Evolutionary conservation across 2,113 vertebrate genomes (phyloP), one percentile per base, ranked within the genome.

Genomic region (Megatriorchis doriae): DNA sequence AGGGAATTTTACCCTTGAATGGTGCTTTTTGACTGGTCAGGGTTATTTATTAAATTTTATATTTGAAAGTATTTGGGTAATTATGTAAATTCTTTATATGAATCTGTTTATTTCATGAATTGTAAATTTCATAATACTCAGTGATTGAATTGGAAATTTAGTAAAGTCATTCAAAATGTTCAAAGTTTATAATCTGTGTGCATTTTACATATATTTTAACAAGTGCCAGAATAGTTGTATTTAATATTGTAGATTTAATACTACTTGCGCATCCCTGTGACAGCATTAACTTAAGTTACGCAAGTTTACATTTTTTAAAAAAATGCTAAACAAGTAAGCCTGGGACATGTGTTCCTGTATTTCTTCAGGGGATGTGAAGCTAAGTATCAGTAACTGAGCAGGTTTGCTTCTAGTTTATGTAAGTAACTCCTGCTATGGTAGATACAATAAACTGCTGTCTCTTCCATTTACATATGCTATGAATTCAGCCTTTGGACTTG

Each of bases 1-100:
- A 97, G 98, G 98, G 98, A 98, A 92, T 98, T 96, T 96, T 98
- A 97, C 98, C 98, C 98, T 98, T 98, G 98, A 98, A 99, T 99
- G 99, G 99, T 99, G 99, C 99, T 99, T 99, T 99, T 98, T 98
- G 98, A 98, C 98, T 98, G 98, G 98, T 99, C 98, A 98, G 98
- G 98, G 98, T 99, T 99, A 98, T 98, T 99, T 99, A 99, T 98
- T 98, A 98, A 98, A 98, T 98, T 99, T 99, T 98, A 98, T 99
- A 98, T 98, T 98, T 98, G 98, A 97, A 98, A 98, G 96, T 98
- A 98, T 98, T 98, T 98, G 98, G 97, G 94, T 97, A 98, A 98
- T 98, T 98, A 97, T 99, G 98, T 98, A 98, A 98, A 98, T 98
- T 98, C 98, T 99, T 98, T 98, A 98, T 98, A 98, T 98, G 97